phyloP scores from a whole-genome alignment of 2,113 vertebrate species.

The Epinephelus lanceolatus region DNA sequence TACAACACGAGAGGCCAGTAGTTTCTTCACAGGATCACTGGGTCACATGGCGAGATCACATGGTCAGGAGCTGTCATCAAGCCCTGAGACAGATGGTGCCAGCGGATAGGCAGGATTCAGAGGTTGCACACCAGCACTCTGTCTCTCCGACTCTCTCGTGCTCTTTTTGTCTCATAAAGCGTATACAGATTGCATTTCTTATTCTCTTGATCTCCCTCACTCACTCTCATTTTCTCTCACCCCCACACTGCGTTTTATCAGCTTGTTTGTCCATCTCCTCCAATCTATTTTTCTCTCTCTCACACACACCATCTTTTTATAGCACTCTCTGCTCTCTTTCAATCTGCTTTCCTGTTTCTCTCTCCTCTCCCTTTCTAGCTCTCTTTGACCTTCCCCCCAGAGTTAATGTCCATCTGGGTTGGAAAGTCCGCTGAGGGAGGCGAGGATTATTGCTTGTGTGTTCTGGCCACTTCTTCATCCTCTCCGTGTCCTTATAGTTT shows the following conservation, averaged over 20 bases:
- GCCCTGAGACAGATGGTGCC: constrained; percentile 79
- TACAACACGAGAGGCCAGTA: constrained; percentile 47
- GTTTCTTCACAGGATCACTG: constrained; percentile 56
- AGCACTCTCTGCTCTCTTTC: constrained; percentile 51
- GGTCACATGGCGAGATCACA: constrained; percentile 77
- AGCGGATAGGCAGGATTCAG: constrained; percentile 66
- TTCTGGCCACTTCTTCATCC: constrained; percentile 51
- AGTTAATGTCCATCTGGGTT: constrained; percentile 76
- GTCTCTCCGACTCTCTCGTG: constrained; percentile 4
- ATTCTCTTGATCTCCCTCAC: constrained; percentile 42
- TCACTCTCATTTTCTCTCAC: constrained; percentile 58
- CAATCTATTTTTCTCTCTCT: constrained; percentile 53
- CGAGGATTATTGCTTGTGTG: constrained; percentile 65
- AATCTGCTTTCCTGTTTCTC: constrained; percentile 56
- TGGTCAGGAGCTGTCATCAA: constrained; percentile 73
- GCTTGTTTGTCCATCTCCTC: constrained; percentile 54
- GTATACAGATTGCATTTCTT: constrained; percentile 62
- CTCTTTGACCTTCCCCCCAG: constrained; percentile 56
- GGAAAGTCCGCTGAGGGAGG: constrained; percentile 61
- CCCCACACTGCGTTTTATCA: constrained; percentile 57
- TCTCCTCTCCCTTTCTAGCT: constrained; percentile 36
- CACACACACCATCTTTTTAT: constrained; percentile 56
- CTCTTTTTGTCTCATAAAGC: constrained; percentile 44
- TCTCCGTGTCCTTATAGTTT: constrained; percentile 38
- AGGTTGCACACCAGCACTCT: constrained; percentile 53